Percentiles rank a stretch among this genome's conserved stretches.
Evolutionary conservation across 2,113 vertebrate genomes (phyloP).

Genomic region (Ailuropoda melanoleuca): DNA sequence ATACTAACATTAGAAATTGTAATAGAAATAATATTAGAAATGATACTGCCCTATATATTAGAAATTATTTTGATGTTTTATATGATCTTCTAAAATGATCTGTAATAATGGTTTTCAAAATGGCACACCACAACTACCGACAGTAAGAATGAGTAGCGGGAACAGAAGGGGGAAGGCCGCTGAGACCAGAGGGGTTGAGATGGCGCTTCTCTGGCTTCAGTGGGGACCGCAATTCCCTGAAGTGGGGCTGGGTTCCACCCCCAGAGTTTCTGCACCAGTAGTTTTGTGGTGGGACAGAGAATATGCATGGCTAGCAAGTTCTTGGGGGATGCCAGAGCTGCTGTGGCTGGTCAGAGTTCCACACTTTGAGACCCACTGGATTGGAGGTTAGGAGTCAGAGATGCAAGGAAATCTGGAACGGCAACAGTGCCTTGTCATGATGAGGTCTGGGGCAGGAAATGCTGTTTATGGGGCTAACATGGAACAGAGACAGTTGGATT

Average conservation of each 20-base stretch:
- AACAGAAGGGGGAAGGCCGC: not conserved
- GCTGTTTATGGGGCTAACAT: accelerated
- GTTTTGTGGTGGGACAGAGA: not conserved
- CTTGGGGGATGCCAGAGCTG: not conserved
- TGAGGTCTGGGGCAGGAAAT: not conserved
- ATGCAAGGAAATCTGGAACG: not conserved
- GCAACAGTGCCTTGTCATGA: not conserved
- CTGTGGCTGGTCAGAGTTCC: not conserved
- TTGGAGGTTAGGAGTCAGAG: not conserved
- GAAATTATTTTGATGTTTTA: not conserved
- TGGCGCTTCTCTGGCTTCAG: not conserved
- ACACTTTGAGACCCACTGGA: not conserved
- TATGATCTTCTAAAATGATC: not conserved
- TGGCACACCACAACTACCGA: not conserved
- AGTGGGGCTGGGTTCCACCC: not conserved
- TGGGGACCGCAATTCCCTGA: accelerated
- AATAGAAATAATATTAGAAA: not conserved
- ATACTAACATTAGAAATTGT: not conserved
- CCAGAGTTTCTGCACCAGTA: not conserved
- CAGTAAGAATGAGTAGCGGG: not conserved
- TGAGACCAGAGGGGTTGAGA: not conserved
- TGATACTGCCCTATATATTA: not conserved
- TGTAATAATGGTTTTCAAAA: not conserved
- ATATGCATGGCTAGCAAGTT: not conserved
- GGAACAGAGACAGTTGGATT: not conserved